Percentiles rank a stretch among this genome's conserved stretches.
Evolutionary conservation across 1,140 invertebrate species (phyloP).

Genomic region (Neuroterus valhalla): DNA sequence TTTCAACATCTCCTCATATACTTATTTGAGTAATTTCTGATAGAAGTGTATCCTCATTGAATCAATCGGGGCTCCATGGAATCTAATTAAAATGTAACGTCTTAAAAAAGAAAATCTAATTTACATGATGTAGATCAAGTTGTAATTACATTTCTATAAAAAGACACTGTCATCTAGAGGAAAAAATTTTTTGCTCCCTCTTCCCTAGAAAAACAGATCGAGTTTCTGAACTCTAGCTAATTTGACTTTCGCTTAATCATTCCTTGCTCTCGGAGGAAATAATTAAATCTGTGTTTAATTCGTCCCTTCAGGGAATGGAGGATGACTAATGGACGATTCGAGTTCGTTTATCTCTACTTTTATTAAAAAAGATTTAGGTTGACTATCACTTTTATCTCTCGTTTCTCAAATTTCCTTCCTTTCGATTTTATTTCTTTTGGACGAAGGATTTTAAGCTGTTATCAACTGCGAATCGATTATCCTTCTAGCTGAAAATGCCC

Average conservation of each 20-base stretch:
- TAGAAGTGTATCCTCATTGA: too few relatives aligned
- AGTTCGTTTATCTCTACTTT: neutral
- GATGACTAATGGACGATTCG: neutral
- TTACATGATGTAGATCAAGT: neutral
- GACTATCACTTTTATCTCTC: neutral
- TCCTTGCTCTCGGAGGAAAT: neutral
- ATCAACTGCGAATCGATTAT: too few relatives aligned
- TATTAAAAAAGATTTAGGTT: neutral
- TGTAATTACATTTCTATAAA: slow-evolving; percentile 3
- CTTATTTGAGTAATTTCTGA: too few relatives aligned
- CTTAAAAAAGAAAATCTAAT: too few relatives aligned
- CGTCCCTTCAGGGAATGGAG: neutral
- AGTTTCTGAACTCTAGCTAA: neutral
- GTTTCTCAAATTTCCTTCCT: too few relatives aligned
- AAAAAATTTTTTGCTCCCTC: neutral
- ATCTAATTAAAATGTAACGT: too few relatives aligned
- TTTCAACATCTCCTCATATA: too few relatives aligned
- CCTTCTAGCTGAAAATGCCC: too few relatives aligned
- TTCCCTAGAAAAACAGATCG: neutral
- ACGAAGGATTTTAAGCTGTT: too few relatives aligned
- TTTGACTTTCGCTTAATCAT: slow-evolving; percentile 18
- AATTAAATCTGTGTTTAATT: slow-evolving; percentile 16
- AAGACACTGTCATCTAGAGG: neutral
- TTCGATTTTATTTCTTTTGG: too few relatives aligned
- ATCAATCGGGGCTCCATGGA: too few relatives aligned